Base-by-base conservation (phyloP, 2,888 invertebrate species). In the Oithona nana region DNA sequence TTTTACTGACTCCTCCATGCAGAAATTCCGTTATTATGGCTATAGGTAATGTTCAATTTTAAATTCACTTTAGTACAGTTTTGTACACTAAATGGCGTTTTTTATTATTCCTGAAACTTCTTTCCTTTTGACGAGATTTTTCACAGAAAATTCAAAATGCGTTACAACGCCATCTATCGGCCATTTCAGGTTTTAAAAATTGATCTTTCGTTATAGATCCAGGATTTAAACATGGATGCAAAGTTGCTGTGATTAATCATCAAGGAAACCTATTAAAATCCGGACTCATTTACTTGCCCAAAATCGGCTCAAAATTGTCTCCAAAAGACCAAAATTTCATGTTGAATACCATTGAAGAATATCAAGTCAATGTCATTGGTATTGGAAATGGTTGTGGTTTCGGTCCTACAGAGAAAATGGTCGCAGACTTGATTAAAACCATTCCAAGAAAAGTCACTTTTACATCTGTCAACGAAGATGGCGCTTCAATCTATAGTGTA, bases 401-500 rank as follows among this genome's bases (percentile, higher is more conserved):
- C 39, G 16, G 8, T 11, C 39, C 6, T 6, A 39, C 16, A 39
- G 8, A 39, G 16, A 39, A 39, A 39, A 16, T 16, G 16, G 39
- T 39, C 39, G 39, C 3, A 80, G 80, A 1, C 20, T 28, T 57
- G n/a, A 57, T 52, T 58, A 65, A 61, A 24, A 13, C 13, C 20
- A 22, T 24, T 4, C 75, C 73, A 28, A 31, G 50, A 24, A n/a
- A 22, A 39, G 16, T 67, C 28, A 62, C 30, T 28, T 83, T 83
- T 67, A 83, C 88, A 56, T 88, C 93, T 67, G 86, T 93, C 0
- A 85, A 84, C 61, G 94, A 94, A 73, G 81, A 84, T 69, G 94
- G 94, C 0, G 89, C 90, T 0, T 93, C 92, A 1, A 84, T 92
- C 68, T 94, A 94, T 73, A 92, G 92, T 13, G 84, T 89, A 64